phyloP scores from a whole-genome alignment of 2,797 vertebrate genomes.

The Mus caroli region DNA sequence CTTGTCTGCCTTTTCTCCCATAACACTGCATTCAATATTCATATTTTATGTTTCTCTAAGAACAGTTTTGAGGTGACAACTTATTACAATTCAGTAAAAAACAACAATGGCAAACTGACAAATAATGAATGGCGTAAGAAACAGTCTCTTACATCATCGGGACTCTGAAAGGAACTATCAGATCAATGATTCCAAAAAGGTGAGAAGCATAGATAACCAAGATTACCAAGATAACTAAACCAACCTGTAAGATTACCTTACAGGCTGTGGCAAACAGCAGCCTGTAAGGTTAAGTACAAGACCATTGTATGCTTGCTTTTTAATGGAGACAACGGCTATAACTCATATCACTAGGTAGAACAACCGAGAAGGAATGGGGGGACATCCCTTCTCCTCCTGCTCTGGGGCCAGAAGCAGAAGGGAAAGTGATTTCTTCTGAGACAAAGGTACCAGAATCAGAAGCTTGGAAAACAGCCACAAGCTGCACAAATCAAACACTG shows the following conservation, averaged over 20 bases:
- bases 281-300: background rate
- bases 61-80: constrained; percentile 58
- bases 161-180: background rate
- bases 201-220: background rate
- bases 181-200: background rate
- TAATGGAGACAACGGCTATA: background rate
- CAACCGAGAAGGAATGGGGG: background rate
- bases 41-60: background rate
- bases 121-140: background rate
- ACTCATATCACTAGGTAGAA: too few species aligned
- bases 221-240: too few species aligned
- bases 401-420: background rate
- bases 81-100: constrained; percentile 72
- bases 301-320: background rate
- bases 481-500: background rate
- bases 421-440: background rate
- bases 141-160: background rate
- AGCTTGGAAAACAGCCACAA: background rate
- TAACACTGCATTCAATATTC: background rate
- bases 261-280: too few species aligned
- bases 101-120: constrained; percentile 66
- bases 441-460: background rate
- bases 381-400: too few species aligned
- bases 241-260: too few species aligned
- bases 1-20: background rate